phyloP scores from a whole-genome alignment of 1,140 invertebrate species.

The Argopecten irradians region DNA sequence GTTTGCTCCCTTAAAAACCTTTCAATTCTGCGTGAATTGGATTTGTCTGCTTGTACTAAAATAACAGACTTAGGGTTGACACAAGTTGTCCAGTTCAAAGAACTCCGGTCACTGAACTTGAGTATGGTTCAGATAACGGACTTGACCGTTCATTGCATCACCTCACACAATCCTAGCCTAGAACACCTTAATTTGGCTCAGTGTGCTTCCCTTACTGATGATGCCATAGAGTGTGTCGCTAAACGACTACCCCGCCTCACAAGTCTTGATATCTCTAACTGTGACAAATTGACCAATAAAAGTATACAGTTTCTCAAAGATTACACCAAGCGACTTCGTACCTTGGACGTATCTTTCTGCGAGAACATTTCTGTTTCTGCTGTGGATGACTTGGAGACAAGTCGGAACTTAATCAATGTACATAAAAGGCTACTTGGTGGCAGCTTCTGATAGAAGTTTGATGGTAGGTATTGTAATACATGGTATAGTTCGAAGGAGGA shows the following conservation, averaged over 20 bases:
- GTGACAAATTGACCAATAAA: conserved; percentile 83
- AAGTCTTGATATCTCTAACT: conserved; percentile 82
- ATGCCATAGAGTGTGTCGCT: conserved; percentile 80
- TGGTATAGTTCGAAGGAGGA: too few relatives aligned
- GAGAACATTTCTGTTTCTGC: conserved; percentile 78
- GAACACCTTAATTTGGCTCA: conserved; percentile 83
- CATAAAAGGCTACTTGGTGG: conserved; percentile 59
- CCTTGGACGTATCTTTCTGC: conserved; percentile 81
- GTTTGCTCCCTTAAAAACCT: conserved; percentile 80
- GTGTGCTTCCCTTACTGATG: conserved; percentile 81
- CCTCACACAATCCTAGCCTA: conserved; percentile 83
- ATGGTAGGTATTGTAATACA: too few relatives aligned
- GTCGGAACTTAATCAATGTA: conserved; percentile 52
- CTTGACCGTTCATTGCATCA: conserved; percentile 81
- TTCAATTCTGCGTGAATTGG: conserved; percentile 79
- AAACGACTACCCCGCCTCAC: conserved; percentile 81
- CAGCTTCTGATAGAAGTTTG: background rate
- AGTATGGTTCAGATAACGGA: conserved; percentile 84
- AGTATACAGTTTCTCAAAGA: conserved; percentile 80
- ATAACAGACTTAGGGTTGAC: conserved; percentile 85
- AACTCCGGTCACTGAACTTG: conserved; percentile 81
- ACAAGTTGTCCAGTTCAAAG: conserved; percentile 82
- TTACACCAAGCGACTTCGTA: conserved; percentile 80
- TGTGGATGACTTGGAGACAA: conserved; percentile 63
- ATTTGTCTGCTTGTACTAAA: conserved; percentile 83